Evolutionary conservation across 2,888 invertebrate genomes (phyloP), one percentile per base, ranked within the genome.

Genomic region (Nymphalis polychloros): DNA sequence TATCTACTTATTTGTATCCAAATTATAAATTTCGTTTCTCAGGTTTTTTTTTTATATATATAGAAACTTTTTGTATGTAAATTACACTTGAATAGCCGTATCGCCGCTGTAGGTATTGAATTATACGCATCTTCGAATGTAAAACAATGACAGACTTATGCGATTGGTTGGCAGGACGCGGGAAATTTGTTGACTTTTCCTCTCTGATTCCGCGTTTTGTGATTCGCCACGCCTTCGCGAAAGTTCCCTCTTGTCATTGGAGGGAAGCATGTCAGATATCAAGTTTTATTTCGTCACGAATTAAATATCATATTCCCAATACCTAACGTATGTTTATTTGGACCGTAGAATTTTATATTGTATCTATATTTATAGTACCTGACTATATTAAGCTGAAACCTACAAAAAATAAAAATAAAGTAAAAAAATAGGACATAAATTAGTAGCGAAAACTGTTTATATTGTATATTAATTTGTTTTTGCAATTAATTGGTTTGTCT

Each of bases 121-220:
- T 0, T 41, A 19, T 19, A 57, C 27, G 35, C n/a, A 19, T 31
- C 2, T 31, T 55, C n/a, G 17, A 31, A 55, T n/a, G 2, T 19
- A 35, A 41, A 57, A 35, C 35, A 70, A 64, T 35, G 48, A 49
- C 63, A 62, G 79, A 79, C 74, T 65, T 66, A 71, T 73, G 76
- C 75, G 77, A 82, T 81, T 84, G 81, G 81, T 80, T 76, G 81
- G 79, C 77, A 71, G 71, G 76, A 64, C 79, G 79, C 83, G 83
- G 85, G 85, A 80, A 84, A 85, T 81, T 76, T 81, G 85, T 83
- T 92, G 90, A 91, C 89, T 90, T 91, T 91, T 91, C 90, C 87
- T 87, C 78, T 89, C 79, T 91, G 91, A 89, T 80, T 81, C 76
- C 76, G 83, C 78, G 84, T 85, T 85, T 84, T 80, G 83, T 81